These are phyloP conservation scores for Ditylenchus weischeri DNA, from an alignment of 2,888 invertebrate species.

Conservation along the genomic window DNA sequence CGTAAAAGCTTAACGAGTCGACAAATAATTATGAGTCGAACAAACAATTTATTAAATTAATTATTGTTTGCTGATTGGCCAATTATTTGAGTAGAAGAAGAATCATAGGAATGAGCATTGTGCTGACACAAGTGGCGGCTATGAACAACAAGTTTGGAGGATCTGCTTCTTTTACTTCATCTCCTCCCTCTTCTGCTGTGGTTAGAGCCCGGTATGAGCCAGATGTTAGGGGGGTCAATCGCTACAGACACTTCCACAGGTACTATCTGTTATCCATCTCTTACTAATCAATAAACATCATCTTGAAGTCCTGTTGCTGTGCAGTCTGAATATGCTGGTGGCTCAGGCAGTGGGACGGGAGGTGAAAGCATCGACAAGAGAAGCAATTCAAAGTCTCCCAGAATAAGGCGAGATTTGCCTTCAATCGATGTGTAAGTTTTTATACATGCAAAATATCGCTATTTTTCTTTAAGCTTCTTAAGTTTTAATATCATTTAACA, in stretches of 20 bases:
- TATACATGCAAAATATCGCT: too few relatives aligned
- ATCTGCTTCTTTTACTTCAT: background rate
- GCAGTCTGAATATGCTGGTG: too few relatives aligned
- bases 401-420: slow-evolving; percentile 9
- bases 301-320: too few relatives aligned
- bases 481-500: too few relatives aligned
- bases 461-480: too few relatives aligned
- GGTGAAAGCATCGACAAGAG: background rate
- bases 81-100: background rate
- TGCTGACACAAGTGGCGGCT: slow-evolving; percentile 6
- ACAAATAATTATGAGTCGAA: too few relatives aligned
- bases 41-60: too few relatives aligned
- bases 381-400: slow-evolving; percentile 3
- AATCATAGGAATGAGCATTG: slow-evolving; percentile 5
- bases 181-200: slow-evolving; percentile 32
- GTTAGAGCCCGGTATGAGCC: slow-evolving; percentile 47
- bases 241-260: slow-evolving; percentile 54
- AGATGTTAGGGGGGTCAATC: slow-evolving; percentile 50
- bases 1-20: too few relatives aligned
- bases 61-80: too few relatives aligned
- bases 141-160: background rate
- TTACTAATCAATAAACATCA: background rate
- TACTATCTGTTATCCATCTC: slow-evolving; percentile 13
- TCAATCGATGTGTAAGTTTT: background rate
- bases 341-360: too few relatives aligned